Conservation (phyloP, 2,888 invertebrate species). For the Microchrysa polita region DNA sequence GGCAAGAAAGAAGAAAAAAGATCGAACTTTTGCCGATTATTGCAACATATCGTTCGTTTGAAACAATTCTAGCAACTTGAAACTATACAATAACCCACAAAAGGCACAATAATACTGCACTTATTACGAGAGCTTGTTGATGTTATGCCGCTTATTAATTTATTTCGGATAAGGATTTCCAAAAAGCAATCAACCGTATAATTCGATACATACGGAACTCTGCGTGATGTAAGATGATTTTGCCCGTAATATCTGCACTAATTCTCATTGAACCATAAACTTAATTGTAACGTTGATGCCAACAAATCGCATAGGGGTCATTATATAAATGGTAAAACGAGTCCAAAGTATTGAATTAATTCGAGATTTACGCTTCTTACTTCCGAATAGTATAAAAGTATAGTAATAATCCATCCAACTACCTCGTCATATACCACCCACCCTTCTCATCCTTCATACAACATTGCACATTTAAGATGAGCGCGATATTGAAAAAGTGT, state of each 20-base stretch:
- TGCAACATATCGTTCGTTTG: no score
- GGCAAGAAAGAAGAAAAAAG: no score
- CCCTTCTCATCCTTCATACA: neutral
- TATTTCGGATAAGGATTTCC: conserved; percentile 11
- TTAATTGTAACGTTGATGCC: conserved; percentile 24
- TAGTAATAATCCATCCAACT: conserved; percentile 9
- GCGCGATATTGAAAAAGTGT: conserved; percentile 20
- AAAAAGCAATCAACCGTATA: neutral
- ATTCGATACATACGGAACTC: neutral
- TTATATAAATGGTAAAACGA: neutral
- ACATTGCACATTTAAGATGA: conserved; percentile 2
- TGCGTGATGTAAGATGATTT: conserved; percentile 1
- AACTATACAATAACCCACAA: no score
- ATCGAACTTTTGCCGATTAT: no score
- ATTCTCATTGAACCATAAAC: conserved; percentile 1
- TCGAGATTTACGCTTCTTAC: conserved; percentile 35
- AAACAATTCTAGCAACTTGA: no score
- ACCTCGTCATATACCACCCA: conserved; percentile 12
- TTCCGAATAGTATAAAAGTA: neutral
- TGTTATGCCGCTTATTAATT: neutral
- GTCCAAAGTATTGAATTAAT: conserved; percentile 27
- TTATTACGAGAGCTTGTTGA: no score
- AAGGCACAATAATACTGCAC: no score
- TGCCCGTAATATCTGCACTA: neutral
- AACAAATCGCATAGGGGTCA: conserved; percentile 23